phyloP scores from a whole-genome alignment of 2,797 vertebrate genomes.

The Eleutherodactylus coqui region DNA sequence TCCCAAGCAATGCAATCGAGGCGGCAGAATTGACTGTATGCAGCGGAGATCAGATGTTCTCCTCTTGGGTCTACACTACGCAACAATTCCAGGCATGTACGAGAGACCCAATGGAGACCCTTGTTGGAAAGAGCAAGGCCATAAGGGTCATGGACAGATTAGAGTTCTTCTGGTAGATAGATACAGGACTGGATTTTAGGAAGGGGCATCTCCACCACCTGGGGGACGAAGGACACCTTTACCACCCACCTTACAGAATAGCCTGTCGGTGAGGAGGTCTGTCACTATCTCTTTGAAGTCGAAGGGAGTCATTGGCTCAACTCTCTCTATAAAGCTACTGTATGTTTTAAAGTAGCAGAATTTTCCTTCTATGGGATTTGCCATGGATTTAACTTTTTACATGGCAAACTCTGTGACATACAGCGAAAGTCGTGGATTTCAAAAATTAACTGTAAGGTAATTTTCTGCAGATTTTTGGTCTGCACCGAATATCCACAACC shows the following conservation, averaged over 20 bases:
- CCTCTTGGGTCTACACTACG: neutral
- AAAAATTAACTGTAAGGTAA: neutral
- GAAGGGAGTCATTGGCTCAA: neutral
- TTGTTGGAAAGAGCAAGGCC: neutral
- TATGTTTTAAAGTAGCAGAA: neutral
- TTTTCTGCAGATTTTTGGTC: neutral
- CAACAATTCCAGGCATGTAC: neutral
- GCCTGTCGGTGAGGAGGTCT: neutral
- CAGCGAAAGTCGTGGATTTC: neutral
- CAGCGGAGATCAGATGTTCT: neutral
- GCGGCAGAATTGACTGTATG: neutral
- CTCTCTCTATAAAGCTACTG: neutral
- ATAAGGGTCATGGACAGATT: neutral
- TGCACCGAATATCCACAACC: neutral
- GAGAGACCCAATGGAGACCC: neutral
- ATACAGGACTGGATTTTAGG: neutral
- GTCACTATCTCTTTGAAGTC: neutral
- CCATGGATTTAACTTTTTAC: neutral
- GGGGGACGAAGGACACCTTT: neutral
- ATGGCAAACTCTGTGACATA: too few relatives aligned
- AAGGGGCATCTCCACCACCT: neutral
- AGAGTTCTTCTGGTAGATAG: neutral
- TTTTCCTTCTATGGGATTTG: too few relatives aligned
- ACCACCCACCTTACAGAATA: neutral
- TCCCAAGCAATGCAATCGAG: neutral